Base-by-base conservation (phyloP, 2,888 invertebrate genomes). In the Euplexia lucipara region DNA sequence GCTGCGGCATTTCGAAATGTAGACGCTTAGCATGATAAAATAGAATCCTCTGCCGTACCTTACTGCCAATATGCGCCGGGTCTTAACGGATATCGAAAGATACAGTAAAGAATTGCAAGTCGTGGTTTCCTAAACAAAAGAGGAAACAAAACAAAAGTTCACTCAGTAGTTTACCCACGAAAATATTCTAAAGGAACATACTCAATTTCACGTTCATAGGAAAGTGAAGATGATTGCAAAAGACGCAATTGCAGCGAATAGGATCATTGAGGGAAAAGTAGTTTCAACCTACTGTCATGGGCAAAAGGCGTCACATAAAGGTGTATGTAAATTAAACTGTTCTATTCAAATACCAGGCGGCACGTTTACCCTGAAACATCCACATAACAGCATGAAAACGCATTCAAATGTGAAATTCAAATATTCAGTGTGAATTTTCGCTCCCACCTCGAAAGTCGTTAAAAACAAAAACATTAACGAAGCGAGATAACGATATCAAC, bases 401-500 rank as follows among this genome's bases (percentile, higher is more conserved):
- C 54, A 59, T 70, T 32, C 35, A 41, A 20, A 53, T 53, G 44
- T 45, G 42, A 59, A 47, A 63, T 56, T 63, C 63, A 59, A 56
- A 59, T 52, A 51, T 63, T 63, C 63, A 41, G 71, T 48, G 73
- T 57, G 59, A 64, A 70, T 47, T 59, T 75, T 70, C 63, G 52
- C 63, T 57, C 52, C 48, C 53, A 58, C 60, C 61, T 57, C 49
- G 37, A 65, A 75, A 68, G 60, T 65, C 65, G 60, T 74, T 76
- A 54, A 59, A 69, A 70, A 70, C 74, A 75, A 79, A 78, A 77
- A 70, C 68, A 57, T 61, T 56, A 63, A 70, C 64, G 51, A 52
- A 62, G 45, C 32, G 68, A 78, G 75, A 75, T 75, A 75, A 70
- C 71, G 68, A 67, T 73, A 74, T 73, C 67, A 70, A 73, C 70